Evolutionary conservation across 2,113 vertebrate species (phyloP).

Genomic region (Monopterus albus): DNA sequence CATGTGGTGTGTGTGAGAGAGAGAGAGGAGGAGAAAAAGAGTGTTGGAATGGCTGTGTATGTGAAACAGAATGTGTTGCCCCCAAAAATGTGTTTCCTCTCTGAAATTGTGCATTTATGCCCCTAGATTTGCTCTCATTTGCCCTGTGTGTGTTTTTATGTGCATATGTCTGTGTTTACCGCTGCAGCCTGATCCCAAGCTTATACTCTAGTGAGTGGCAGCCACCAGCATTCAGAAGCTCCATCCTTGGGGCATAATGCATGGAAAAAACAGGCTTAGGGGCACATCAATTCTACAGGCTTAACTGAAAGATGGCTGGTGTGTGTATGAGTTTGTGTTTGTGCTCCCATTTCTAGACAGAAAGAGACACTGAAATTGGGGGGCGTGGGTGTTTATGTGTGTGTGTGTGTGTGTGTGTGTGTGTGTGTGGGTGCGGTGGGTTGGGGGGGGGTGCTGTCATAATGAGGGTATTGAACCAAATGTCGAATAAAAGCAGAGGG

Average conservation of each 20-base stretch:
- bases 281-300: slow-evolving; percentile 74
- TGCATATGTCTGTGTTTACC: slow-evolving; percentile 53
- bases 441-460: slow-evolving; percentile 43
- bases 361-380: slow-evolving; percentile 11
- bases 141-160: slow-evolving; percentile 7
- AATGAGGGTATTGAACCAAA: slow-evolving; percentile 73
- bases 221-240: slow-evolving; percentile 63
- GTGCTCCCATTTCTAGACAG: slow-evolving; percentile 35
- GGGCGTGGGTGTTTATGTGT: not conserved
- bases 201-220: slow-evolving; percentile 68
- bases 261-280: slow-evolving; percentile 69
- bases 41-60: not conserved
- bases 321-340: slow-evolving; percentile 19
- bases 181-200: slow-evolving; percentile 64
- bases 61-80: slow-evolving; percentile 18
- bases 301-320: slow-evolving; percentile 50
- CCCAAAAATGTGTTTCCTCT: slow-evolving; percentile 32
- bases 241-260: slow-evolving; percentile 70
- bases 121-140: slow-evolving; percentile 35
- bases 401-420: not conserved
- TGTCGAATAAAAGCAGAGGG: slow-evolving; percentile 66
- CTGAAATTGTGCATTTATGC: slow-evolving; percentile 49
- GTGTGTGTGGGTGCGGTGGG: not conserved
- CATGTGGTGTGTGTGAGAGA: slow-evolving; percentile 9
- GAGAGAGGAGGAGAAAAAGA: not conserved